Evolutionary conservation across 2,113 vertebrate species (phyloP), one percentile per base, ranked within the genome.

Genomic region (Leucopsar rothschildi): DNA sequence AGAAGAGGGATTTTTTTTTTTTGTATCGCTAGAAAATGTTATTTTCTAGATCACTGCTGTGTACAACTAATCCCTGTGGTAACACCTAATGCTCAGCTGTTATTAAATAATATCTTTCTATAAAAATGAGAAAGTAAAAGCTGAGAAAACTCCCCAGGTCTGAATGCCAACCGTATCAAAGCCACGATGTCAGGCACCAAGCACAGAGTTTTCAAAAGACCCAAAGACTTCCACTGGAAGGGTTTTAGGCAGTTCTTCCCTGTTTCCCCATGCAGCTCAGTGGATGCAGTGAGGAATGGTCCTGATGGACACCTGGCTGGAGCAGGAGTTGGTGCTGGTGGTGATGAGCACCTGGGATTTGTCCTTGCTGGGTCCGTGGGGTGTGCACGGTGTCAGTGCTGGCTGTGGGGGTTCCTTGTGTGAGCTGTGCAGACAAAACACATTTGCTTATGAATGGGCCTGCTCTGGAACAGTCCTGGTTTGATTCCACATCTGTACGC

Each of bases 211-310:
- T 86, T 68, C 10, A 82, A 44, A 86, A 78, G 17, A 53, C 24
- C 6, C 52, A 77, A 57, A 73, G 50, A 39, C 14, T 90, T 11
- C 44, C 31, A 71, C 6, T 24, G 14, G 6, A 11, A 89, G 23
- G 3, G 4, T 13, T 86, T 60, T 16, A 37, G 80, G 33, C 21
- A 84, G 28, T 19, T 57, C 33, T 45, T 64, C 35, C 21, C 24
- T 31, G 33, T 4, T 44, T 90, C 9, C 45, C 5, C 8, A 15
- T 0, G 4, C 6, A 45, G 37, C 24, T 64, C 0, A 0, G 9
- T 21, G 33, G n/a, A 15, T 2, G 1, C 22, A 86, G 0, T 56
- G 52, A 56, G 35, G 13, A 80, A 78, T 12, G 31, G 22, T 55
- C 27, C 50, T 1, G 0, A 10, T 15, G 56, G 56, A 63, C 29